Base-by-base conservation (phyloP, 2,113 vertebrate species). In the Tylochromis polylepis region DNA sequence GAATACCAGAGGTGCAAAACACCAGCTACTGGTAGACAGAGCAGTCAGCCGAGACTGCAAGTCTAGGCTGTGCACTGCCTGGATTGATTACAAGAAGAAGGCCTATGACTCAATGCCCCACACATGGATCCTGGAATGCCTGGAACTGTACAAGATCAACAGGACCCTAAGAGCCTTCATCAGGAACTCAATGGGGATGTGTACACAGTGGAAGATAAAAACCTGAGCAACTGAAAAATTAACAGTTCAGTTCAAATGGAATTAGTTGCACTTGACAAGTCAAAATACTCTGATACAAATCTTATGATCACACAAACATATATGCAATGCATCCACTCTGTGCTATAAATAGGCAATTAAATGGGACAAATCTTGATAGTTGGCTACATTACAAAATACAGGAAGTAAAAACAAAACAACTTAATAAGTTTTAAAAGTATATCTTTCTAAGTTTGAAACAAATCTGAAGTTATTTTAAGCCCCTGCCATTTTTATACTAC, bases 151-250 rank as follows among this genome's bases (percentile, higher is more conserved):
- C n/a, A n/a, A n/a, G n/a, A n/a, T n/a, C n/a, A n/a, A n/a, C n/a
- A n/a, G n/a, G n/a, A n/a, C n/a, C n/a, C n/a, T n/a, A n/a, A n/a
- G n/a, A n/a, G n/a, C n/a, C n/a, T n/a, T n/a, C n/a, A n/a, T n/a
- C n/a, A n/a, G n/a, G n/a, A n/a, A n/a, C n/a, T n/a, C n/a, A n/a
- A n/a, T n/a, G n/a, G n/a, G n/a, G n/a, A n/a, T n/a, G n/a, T n/a
- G n/a, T 46, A 72, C 38, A 72, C 38, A 2, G 43, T 4, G 38
- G 65, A 43, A 43, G 65, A 41, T 43, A 15, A 70, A 70, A 10
- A 12, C 2, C 18, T 8, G 31, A 43, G 14, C 0, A 0, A 0
- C 4, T 70, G 12, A 43, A 36, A 3, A 2, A 70, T 16, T 43
- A 70, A 46, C 59, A 6, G 36, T 36, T 62, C 16, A 18, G 3